Evolutionary conservation across 2,888 invertebrate genomes (phyloP), one percentile per base, ranked within the genome.

Genomic region (Junonia oenone): DNA sequence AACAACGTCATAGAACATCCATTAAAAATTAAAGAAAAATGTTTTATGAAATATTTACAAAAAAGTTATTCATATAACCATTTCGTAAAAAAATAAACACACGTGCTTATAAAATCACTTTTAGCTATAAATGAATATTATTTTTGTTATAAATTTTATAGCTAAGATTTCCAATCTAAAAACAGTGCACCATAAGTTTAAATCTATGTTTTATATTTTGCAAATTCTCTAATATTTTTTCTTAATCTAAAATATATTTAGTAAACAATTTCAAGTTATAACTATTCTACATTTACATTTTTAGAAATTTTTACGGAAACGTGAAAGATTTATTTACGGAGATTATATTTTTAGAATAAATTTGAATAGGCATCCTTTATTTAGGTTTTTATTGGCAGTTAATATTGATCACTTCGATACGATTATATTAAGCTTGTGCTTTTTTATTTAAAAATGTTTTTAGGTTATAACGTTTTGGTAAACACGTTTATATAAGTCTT

Each of bases 161-260:
- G 56, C 73, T 76, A 73, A 68, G 72, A 76, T 78, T 79, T 69
- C 76, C 72, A 72, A 75, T 79, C 76, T 78, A 80, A 73, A 75
- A 81, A 77, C 76, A 78, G 90, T 88, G 87, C 88, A 90, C 88
- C 86, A 86, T 84, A 82, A 72, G 74, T 75, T 75, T 69, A 75
- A 77, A 73, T 75, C 77, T 83, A 84, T 68, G 73, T 63, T 74
- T 59, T 57, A 82, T 81, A 78, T 76, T 81, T 72, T 71, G 71
- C 73, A 66, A 71, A 59, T 67, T 68, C 68, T 69, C 72, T 73
- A 74, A 73, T 72, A 67, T 73, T 67, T 63, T 38, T 58, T 67
- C 69, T 73, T 76, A 79, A 66, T 61, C 71, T 75, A 73, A n/a
- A n/a, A 71, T 76, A 55, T 55, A 37, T 81, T 80, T 68, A 74